These are phyloP conservation scores for Yponomeuta cagnagella DNA, from an alignment of 2,888 invertebrate genomes.

Conservation along the genomic window DNA sequence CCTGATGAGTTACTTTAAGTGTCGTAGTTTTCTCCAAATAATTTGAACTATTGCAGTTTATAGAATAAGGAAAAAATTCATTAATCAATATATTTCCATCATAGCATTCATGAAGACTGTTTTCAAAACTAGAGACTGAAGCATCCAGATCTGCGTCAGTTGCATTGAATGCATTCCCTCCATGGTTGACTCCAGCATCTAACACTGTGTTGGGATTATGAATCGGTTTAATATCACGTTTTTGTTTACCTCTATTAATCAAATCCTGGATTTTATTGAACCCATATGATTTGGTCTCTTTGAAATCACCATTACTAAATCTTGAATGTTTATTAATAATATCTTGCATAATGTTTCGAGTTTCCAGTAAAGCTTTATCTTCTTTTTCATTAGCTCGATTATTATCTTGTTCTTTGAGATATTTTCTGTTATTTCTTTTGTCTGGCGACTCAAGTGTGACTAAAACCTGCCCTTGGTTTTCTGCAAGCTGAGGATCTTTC, in stretches of 20 bases:
- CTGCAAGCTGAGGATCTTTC: constrained; percentile 75
- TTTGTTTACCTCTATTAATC: constrained; percentile 27
- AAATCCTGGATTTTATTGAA: not conserved
- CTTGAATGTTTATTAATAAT: constrained; percentile 24
- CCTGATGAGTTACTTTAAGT: constrained; percentile 80
- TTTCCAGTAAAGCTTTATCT: constrained; percentile 24
- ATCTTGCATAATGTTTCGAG: constrained; percentile 21
- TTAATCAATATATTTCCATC: constrained; percentile 84
- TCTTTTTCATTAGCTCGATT: constrained; percentile 28
- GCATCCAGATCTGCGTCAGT: constrained; percentile 72
- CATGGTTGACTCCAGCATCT: constrained; percentile 85
- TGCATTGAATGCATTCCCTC: constrained; percentile 81
- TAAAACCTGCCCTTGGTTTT: constrained; percentile 74
- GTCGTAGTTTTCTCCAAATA: constrained; percentile 82
- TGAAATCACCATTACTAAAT: not conserved
- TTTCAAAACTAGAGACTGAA: constrained; percentile 90
- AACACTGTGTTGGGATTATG: constrained; percentile 74
- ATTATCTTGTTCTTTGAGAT: constrained; percentile 18
- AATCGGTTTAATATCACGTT: constrained; percentile 48
- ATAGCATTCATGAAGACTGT: constrained; percentile 83
- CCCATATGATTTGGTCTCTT: not conserved
- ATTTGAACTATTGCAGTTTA: constrained; percentile 80
- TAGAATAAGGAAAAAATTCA: constrained; percentile 81
- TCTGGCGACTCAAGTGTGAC: constrained; percentile 59
- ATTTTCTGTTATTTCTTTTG: constrained; percentile 23